Percentiles rank a stretch among this genome's conserved stretches.
These are phyloP conservation scores for Aramus guarauna DNA, from an alignment of 2,113 vertebrate genomes.

Conservation along the genomic window DNA sequence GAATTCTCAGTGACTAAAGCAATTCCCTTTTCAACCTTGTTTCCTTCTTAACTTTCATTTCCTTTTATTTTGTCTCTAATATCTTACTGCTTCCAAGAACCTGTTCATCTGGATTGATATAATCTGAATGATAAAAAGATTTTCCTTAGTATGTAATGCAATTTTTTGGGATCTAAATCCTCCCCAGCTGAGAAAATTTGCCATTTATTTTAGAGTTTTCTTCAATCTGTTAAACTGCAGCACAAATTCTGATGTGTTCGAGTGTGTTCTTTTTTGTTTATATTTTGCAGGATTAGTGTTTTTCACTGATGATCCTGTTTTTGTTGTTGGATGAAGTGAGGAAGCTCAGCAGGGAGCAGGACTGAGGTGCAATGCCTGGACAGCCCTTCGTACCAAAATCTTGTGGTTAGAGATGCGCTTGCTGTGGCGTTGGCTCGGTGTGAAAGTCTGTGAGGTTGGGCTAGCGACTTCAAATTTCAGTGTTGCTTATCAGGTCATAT, in stretches of 20 bases:
- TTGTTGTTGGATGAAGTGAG: not conserved
- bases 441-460: not conserved
- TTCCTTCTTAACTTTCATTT: not conserved
- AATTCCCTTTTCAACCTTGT: not conserved
- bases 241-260: not conserved
- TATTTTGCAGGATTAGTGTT: not conserved
- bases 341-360: not conserved
- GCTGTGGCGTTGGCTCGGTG: not conserved
- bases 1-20: not conserved
- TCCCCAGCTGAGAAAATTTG: not conserved
- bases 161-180: not conserved
- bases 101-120: not conserved
- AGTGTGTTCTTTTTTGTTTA: not conserved
- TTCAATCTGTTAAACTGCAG: not conserved
- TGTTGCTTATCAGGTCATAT: not conserved
- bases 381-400: not conserved
- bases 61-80: not conserved
- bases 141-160: not conserved
- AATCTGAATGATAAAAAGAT: not conserved
- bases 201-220: not conserved
- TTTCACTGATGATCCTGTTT: not conserved
- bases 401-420: not conserved
- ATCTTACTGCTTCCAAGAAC: not conserved
- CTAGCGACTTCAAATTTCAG: not conserved
- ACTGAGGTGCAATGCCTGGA: not conserved